Conservation (phyloP, 2,113 vertebrate genomes). For the Dendrocopos noguchii region DNA sequence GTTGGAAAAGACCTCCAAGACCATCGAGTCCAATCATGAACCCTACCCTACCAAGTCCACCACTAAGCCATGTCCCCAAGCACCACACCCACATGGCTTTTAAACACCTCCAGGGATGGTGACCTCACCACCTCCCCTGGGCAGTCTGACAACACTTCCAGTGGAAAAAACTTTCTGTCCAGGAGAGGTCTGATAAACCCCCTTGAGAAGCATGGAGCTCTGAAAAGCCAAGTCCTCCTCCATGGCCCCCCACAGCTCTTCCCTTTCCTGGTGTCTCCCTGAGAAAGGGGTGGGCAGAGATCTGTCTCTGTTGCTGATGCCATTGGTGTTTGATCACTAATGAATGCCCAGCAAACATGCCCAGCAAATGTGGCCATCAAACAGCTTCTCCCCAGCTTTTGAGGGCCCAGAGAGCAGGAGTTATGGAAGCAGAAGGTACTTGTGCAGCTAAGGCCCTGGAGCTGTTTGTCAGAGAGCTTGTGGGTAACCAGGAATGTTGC, state of each 20-base stretch:
- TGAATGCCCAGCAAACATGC: not conserved
- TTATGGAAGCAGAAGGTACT: not conserved
- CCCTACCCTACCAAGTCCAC: too few relatives aligned
- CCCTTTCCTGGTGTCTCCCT: not conserved
- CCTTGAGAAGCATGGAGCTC: not conserved
- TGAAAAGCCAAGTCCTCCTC: not conserved
- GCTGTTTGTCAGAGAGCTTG: not conserved
- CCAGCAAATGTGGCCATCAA: not conserved
- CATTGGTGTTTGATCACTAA: fast-evolving
- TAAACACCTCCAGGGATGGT: too few relatives aligned
- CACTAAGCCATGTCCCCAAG: too few relatives aligned
- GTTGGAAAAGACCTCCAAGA: too few relatives aligned
- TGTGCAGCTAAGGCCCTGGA: not conserved
- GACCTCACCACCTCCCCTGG: too few relatives aligned
- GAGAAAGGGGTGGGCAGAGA: too few relatives aligned
- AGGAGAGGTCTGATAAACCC: not conserved
- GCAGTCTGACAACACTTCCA: too few relatives aligned
- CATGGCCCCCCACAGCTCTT: fast-evolving
- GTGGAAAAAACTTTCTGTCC: too few relatives aligned
- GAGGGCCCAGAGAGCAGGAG: not conserved
- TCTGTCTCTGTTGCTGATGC: fast-evolving
- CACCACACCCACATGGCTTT: too few relatives aligned
- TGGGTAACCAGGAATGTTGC: slow-evolving; percentile 9
- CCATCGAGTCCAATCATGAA: too few relatives aligned
- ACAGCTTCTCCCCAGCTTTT: not conserved